These are phyloP conservation scores for Cerastoderma edule DNA, from an alignment of 2,888 invertebrate species.

Conservation along the genomic window DNA sequence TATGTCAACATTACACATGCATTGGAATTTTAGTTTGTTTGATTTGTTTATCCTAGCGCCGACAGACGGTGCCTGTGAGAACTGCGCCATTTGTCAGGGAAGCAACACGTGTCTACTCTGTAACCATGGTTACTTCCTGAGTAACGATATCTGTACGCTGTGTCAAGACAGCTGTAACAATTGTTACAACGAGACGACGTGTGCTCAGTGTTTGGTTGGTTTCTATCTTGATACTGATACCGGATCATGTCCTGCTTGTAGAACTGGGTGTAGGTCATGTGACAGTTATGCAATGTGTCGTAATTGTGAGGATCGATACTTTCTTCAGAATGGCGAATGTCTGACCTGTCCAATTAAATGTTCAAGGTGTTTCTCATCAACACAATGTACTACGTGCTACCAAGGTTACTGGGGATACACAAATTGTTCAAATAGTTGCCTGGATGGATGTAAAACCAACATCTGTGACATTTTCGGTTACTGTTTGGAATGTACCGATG, in stretches of 20 bases:
- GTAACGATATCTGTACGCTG: not conserved
- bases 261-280: not conserved
- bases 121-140: not conserved
- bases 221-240: not conserved
- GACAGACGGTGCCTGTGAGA: slow-evolving; percentile 2
- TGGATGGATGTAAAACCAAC: not conserved
- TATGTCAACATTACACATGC: no score
- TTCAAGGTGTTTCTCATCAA: not conserved
- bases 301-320: not conserved
- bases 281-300: not conserved
- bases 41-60: no score
- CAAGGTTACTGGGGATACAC: not conserved
- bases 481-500: not conserved
- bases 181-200: not conserved
- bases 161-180: not conserved
- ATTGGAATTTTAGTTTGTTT: no score
- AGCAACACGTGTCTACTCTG: not conserved
- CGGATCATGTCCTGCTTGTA: slow-evolving; percentile 2
- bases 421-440: not conserved
- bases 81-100: not conserved
- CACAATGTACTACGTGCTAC: not conserved
- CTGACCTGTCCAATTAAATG: not conserved
- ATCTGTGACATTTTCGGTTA: not conserved
- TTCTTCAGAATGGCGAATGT: not conserved
- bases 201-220: not conserved